phyloP scores from a whole-genome alignment of 2,113 vertebrate genomes.

The Procavia capensis region DNA sequence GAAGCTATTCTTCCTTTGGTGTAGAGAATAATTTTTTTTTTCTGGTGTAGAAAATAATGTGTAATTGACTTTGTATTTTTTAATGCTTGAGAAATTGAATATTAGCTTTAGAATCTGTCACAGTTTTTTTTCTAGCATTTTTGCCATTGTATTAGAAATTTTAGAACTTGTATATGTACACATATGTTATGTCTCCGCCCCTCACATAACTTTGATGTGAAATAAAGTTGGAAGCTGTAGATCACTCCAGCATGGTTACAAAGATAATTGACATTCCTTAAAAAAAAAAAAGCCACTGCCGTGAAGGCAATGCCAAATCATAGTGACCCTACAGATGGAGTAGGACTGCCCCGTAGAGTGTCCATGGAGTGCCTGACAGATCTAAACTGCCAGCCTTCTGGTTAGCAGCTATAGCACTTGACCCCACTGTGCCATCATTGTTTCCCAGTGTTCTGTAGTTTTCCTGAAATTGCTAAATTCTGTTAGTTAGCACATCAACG shows the following conservation, averaged over 20 bases:
- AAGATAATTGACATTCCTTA: conserved; percentile 24
- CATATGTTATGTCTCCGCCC: background rate
- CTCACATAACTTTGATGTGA: conserved; percentile 3
- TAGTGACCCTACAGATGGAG: too few relatives aligned
- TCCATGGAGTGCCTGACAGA: too few relatives aligned
- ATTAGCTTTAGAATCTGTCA: background rate
- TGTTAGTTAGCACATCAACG: conserved; percentile 23
- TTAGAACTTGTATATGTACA: background rate
- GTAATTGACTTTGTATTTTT: conserved; percentile 40
- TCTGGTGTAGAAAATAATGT: conserved; percentile 57
- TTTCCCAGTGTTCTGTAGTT: too few relatives aligned
- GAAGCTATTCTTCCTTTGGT: conserved; percentile 53
- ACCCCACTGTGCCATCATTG: too few relatives aligned
- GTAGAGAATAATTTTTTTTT: conserved; percentile 58
- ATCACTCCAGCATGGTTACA: conserved; percentile 15
- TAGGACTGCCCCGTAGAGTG: too few relatives aligned
- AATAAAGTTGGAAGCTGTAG: conserved; percentile 1
- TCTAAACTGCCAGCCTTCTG: too few relatives aligned
- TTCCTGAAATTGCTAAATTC: too few relatives aligned
- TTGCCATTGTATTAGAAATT: conserved; percentile 12
- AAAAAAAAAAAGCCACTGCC: too few relatives aligned
- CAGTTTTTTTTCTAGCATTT: conserved; percentile 48
- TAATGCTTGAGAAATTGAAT: conserved; percentile 30
- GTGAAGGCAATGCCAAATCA: too few relatives aligned
- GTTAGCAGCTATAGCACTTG: too few relatives aligned